Evolutionary conservation across 2,113 vertebrate genomes (phyloP), one percentile per base, ranked within the genome.

Genomic region (Pelvicachromis taeniatus): DNA sequence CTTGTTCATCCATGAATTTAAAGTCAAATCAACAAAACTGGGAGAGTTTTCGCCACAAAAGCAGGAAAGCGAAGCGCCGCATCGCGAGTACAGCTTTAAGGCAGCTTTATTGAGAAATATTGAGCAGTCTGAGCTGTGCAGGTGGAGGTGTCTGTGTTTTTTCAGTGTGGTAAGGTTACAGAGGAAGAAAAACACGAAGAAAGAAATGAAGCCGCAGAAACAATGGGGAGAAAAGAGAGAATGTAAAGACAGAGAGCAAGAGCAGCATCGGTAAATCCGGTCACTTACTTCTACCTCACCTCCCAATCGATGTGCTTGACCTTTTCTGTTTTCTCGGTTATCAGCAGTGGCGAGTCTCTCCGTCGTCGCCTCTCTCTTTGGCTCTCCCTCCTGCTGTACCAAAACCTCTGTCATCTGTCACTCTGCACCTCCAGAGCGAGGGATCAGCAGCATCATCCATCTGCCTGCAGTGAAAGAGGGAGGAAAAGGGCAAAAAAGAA

Each of bases 361-460:
- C 11, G 21, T 12, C 4, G 45, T 11, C 8, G 2, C 53, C 63
- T 11, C 75, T 56, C 45, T 52, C 55, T 52, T 53, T 85, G 45
- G 50, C 29, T 59, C 61, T 35, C 54, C 50, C 80, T 75, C 81
- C 52, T 3, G 19, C 48, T 11, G 73, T 31, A 70, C 85, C 81
- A 82, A 70, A 56, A 83, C 78, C 78, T 86, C 63, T 45, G 73
- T 93, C 91, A 85, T 87, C 83, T 84, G 89, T 91, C 91, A 91
- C 83, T 91, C 88, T 87, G 88, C 87, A 88, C 90, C 80, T 89
- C 84, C 23, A 6, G 87, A 88, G 79, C 4, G 77, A 91, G 63
- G 59, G 73, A 86, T 92, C 81, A 48, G 61, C 80, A 31, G 56
- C 80, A 31, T 55, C 85, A 35, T 82, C 86, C 89, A 89, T 91